These are phyloP conservation scores for Heliothis peltigera DNA, from an alignment of 2,888 invertebrate genomes.

Conservation along the genomic window DNA sequence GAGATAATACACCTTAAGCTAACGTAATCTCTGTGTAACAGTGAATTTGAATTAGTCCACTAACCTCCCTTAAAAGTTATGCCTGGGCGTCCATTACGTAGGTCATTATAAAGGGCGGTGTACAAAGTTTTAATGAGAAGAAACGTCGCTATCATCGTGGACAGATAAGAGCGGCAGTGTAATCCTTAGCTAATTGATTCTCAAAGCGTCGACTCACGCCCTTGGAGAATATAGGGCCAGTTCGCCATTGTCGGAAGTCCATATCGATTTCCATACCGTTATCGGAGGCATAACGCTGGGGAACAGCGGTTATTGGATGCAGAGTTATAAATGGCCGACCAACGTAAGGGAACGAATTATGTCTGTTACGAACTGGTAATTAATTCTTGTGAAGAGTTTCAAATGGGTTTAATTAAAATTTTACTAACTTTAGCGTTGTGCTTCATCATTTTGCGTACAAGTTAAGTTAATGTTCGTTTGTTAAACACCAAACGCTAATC, in stretches of 20 bases:
- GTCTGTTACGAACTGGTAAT: constrained; percentile 23
- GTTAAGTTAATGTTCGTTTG: too few species aligned
- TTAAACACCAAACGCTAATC: too few species aligned
- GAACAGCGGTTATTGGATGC: constrained; percentile 36
- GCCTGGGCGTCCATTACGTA: constrained; percentile 69
- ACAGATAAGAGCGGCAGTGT: constrained; percentile 67
- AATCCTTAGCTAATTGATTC: constrained; percentile 81
- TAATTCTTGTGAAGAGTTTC: constrained; percentile 10
- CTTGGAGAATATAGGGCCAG: constrained; percentile 54
- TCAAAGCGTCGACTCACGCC: constrained; percentile 69
- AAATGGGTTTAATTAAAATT: constrained; percentile 9
- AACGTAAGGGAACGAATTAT: constrained; percentile 23
- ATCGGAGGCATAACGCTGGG: constrained; percentile 50
- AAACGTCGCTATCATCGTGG: constrained; percentile 68
- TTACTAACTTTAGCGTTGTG: not conserved
- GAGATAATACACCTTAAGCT: constrained; percentile 57
- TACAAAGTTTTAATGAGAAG: constrained; percentile 82
- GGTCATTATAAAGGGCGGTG: constrained; percentile 77
- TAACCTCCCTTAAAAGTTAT: constrained; percentile 66
- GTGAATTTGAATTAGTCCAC: constrained; percentile 70
- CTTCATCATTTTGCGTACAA: not conserved
- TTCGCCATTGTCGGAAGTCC: constrained; percentile 46
- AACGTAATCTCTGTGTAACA: constrained; percentile 62
- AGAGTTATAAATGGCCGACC: constrained; percentile 27
- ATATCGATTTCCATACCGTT: constrained; percentile 57